phyloP scores from a whole-genome alignment of 2,113 vertebrate genomes.

The Daboia siamensis region DNA sequence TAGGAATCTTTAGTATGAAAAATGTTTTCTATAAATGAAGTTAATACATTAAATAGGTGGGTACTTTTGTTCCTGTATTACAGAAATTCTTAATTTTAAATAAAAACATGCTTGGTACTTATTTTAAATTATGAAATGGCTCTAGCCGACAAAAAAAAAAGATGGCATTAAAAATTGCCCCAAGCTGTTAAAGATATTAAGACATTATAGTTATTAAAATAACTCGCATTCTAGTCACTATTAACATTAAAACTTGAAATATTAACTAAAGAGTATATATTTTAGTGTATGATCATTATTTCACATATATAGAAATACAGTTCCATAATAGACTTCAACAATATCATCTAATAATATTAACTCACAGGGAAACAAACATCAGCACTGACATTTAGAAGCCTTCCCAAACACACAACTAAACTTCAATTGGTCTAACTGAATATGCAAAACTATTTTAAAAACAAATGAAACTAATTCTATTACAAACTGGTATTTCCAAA shows the following conservation, averaged over 20 bases:
- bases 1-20: not conserved
- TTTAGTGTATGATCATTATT: not conserved
- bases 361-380: not conserved
- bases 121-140: constrained; percentile 20
- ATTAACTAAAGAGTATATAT: not conserved
- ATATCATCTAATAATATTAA: not conserved
- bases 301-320: not conserved
- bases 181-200: not conserved
- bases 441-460: not conserved
- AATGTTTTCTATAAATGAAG: not conserved
- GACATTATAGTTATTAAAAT: not conserved
- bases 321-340: not conserved
- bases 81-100: not conserved
- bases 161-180: not conserved
- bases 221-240: not conserved
- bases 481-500: constrained; percentile 16
- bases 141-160: not conserved
- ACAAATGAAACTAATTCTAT: not conserved
- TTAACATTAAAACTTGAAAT: not conserved
- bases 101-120: not conserved
- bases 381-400: not conserved
- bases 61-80: not conserved
- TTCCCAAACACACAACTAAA: not conserved
- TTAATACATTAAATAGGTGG: not conserved
- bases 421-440: not conserved